Conservation (phyloP, 2,113 vertebrate genomes). For the Lasiurus borealis region DNA sequence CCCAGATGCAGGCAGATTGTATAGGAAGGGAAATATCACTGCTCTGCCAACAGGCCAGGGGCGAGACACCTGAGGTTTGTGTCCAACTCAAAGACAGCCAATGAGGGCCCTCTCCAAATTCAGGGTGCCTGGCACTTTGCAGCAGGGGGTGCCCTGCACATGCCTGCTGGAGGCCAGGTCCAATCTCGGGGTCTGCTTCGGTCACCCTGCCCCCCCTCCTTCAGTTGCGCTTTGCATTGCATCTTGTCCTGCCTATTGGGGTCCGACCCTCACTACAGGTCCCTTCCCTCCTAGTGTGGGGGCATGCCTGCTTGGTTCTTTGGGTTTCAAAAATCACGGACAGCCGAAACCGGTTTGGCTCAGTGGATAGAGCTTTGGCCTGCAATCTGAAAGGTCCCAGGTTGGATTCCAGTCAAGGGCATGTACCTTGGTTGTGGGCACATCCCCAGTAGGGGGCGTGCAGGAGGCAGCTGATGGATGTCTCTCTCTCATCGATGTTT, state of each 20-base stretch:
- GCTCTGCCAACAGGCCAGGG: conserved; percentile 49
- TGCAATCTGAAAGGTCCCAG: too few species aligned
- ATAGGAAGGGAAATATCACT: conserved; percentile 65
- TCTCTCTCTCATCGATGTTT: too few species aligned
- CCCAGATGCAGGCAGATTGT: conserved; percentile 75
- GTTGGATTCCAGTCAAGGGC: too few species aligned
- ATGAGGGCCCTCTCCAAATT: not conserved
- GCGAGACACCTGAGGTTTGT: not conserved
- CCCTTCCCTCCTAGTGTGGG: not conserved
- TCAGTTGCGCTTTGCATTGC: too few species aligned
- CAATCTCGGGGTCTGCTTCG: rapidly evolving
- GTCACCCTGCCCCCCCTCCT: not conserved
- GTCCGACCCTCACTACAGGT: rapidly evolving
- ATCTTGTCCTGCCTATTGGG: not conserved
- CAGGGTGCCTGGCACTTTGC: not conserved
- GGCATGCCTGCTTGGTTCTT: not conserved
- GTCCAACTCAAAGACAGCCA: not conserved
- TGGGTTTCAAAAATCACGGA: not conserved
- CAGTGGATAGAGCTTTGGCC: too few species aligned
- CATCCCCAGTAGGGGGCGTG: too few species aligned
- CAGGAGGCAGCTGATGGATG: too few species aligned
- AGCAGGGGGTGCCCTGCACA: rapidly evolving
- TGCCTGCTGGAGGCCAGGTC: not conserved
- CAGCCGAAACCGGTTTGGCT: too few species aligned
- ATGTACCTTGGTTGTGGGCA: too few species aligned